Conservation (phyloP, 2,113 vertebrate genomes). For the Petrocephalus zakoni region DNA sequence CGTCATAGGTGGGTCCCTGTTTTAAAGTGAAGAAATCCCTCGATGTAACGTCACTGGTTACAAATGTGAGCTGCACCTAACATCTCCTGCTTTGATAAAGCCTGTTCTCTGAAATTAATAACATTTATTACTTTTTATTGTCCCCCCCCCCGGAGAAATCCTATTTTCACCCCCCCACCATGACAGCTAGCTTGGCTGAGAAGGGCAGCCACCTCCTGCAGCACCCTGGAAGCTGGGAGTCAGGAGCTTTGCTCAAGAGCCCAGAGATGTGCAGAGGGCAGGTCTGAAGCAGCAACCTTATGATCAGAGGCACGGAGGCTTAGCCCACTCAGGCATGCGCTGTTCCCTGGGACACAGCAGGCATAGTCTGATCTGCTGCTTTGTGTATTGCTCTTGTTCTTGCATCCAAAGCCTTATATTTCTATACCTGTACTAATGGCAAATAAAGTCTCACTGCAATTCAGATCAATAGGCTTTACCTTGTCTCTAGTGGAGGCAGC, state of each 20-base stretch:
- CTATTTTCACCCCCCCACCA: no score
- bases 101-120: background rate
- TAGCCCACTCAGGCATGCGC: no score
- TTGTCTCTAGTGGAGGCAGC: constrained; percentile 38
- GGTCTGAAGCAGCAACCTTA: no score
- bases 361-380: background rate
- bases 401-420: background rate
- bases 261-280: no score
- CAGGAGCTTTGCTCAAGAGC: no score
- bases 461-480: constrained; percentile 36
- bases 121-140: no score
- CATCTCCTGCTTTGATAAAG: background rate
- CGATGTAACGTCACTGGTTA: background rate
- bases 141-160: no score
- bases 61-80: background rate
- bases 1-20: background rate
- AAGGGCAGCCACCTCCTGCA: no score
- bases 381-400: background rate
- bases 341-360: no score
- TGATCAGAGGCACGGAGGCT: no score
- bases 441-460: background rate
- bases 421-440: background rate
- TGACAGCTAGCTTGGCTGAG: no score
- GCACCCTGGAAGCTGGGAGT: no score
- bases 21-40: background rate